Percentiles rank a stretch among this genome's conserved stretches.
Conservation (phyloP, 2,113 vertebrate genomes). For the Phylloscopus trochiloides region DNA sequence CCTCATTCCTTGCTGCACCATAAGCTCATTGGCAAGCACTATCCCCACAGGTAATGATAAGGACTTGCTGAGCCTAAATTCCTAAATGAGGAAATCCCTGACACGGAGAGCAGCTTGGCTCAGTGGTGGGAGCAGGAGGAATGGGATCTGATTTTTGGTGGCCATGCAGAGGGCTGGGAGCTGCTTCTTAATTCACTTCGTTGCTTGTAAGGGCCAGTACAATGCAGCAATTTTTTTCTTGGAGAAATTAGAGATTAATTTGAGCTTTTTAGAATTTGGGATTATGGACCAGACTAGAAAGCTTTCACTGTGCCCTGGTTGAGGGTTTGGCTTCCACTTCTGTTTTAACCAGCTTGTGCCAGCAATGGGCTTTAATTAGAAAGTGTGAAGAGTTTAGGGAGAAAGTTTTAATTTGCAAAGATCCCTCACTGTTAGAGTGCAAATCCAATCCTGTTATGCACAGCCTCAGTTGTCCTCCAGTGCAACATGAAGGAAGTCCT, state of each 20-base stretch:
- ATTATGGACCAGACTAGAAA: not conserved
- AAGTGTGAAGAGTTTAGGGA: not conserved
- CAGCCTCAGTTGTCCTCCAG: not conserved
- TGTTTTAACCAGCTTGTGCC: not conserved
- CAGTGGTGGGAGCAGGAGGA: not conserved
- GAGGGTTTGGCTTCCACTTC: not conserved
- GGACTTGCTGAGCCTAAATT: not conserved
- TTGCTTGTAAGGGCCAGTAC: not conserved
- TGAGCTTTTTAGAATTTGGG: not conserved
- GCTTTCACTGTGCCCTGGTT: not conserved
- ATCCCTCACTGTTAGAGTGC: accelerated
- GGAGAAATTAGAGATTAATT: not conserved
- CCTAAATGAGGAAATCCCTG: not conserved
- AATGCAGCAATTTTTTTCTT: not conserved
- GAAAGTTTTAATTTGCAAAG: not conserved
- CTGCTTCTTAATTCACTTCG: not conserved
- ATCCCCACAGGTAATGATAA: not conserved
- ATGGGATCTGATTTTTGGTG: not conserved
- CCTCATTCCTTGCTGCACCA: not conserved
- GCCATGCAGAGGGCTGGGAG: not conserved
- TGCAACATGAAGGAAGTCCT: not conserved
- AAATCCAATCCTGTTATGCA: no score
- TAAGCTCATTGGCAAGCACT: not conserved
- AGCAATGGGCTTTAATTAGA: not conserved
- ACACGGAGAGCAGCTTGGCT: not conserved